These are phyloP conservation scores for Hydractinia echinata DNA, from an alignment of 30 jellyfish, hydroid and myxozoan genomes.

Conservation along the genomic window DNA sequence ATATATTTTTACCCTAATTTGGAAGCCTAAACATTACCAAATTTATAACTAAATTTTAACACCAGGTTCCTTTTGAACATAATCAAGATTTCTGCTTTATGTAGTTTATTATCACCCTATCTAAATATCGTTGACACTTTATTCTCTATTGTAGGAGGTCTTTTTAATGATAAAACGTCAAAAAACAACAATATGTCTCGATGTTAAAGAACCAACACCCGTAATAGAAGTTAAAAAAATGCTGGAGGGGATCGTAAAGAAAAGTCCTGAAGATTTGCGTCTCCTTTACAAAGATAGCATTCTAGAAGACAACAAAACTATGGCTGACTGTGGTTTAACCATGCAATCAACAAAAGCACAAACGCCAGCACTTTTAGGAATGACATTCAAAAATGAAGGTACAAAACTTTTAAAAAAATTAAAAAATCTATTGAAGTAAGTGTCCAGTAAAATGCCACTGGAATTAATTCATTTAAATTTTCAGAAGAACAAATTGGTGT, in stretches of 20 bases:
- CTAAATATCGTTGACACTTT: too few species aligned
- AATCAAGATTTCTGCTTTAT: too few species aligned
- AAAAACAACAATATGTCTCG: conserved; percentile 58
- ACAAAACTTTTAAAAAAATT: too few species aligned
- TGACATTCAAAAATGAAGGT: conserved; percentile 52
- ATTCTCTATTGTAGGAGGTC: conserved; percentile 60
- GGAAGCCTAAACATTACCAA: too few species aligned
- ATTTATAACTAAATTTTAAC: too few species aligned
- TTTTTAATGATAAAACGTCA: conserved; percentile 76
- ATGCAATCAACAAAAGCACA: conserved; percentile 75
- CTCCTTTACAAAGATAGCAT: conserved; percentile 30
- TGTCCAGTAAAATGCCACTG: too few species aligned
- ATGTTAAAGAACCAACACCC: conserved; percentile 55
- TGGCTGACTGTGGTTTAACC: conserved; percentile 67
- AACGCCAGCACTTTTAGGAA: conserved; percentile 66
- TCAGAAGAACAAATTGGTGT: too few species aligned
- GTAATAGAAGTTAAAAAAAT: conserved; percentile 62
- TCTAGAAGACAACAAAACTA: conserved; percentile 64
- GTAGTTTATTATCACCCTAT: too few species aligned
- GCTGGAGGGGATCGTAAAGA: conserved; percentile 64
- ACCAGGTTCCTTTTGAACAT: too few species aligned
- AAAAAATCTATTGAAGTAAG: too few species aligned
- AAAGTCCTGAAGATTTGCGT: conserved; percentile 66
- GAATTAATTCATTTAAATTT: too few species aligned
- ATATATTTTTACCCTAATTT: too few species aligned